Conservation (phyloP, 2,113 vertebrate genomes). For the Neolamprologus variostigma region DNA sequence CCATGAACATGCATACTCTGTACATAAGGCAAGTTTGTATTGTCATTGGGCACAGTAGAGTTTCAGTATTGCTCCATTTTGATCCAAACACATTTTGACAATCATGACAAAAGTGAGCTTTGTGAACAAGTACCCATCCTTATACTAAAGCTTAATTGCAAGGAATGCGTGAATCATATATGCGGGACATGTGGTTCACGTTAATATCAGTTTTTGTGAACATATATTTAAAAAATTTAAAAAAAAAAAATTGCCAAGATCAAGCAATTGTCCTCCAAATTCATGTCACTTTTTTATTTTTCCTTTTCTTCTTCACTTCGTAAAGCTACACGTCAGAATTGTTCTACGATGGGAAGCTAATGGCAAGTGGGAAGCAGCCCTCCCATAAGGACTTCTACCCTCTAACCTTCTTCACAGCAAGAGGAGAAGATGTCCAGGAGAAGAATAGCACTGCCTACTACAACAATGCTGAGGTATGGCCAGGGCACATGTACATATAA, state of each 20-base stretch:
- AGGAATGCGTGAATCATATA: background rate
- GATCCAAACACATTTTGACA: background rate
- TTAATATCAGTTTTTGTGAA: background rate
- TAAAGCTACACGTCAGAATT: constrained; percentile 96
- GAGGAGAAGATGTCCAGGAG: constrained; percentile 97
- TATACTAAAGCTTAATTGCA: background rate
- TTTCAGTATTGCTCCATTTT: background rate
- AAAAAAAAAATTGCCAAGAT: background rate
- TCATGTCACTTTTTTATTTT: background rate
- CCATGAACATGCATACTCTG: background rate
- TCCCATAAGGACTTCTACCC: constrained; percentile 98
- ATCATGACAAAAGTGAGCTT: background rate
- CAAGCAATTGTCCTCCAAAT: background rate
- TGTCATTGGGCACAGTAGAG: background rate
- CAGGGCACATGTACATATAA: background rate
- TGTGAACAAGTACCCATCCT: background rate
- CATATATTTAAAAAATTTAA: background rate
- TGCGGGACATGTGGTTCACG: background rate
- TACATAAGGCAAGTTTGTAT: background rate
- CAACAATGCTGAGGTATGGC: constrained; percentile 92
- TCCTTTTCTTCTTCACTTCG: background rate
- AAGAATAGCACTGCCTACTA: constrained; percentile 99
- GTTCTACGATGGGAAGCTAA: constrained; percentile 97
- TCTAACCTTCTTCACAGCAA: constrained; percentile 95
- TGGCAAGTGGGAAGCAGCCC: constrained; percentile 98